Evolutionary conservation across 1,140 invertebrate genomes (phyloP).

Genomic region (Lepidostoma basale): DNA sequence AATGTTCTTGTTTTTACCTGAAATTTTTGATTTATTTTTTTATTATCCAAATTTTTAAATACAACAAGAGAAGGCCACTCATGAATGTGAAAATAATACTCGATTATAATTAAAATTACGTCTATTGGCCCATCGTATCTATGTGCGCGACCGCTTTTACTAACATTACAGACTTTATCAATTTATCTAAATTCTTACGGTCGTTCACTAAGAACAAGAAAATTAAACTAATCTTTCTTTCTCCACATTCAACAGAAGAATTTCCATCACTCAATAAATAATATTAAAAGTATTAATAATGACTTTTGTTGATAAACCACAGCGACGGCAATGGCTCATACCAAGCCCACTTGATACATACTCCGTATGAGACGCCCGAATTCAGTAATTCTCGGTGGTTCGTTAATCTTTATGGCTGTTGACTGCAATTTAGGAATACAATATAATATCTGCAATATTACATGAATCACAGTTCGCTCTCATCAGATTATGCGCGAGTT

Average conservation of each 20-base stretch:
- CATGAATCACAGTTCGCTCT: slow-evolving; percentile 7
- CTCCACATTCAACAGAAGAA: neutral
- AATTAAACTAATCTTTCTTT: neutral
- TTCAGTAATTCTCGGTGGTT: slow-evolving; percentile 29
- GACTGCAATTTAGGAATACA: slow-evolving; percentile 14
- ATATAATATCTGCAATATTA: slow-evolving; percentile 4
- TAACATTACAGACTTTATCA: slow-evolving; percentile 50
- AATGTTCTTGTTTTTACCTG: neutral
- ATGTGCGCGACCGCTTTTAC: slow-evolving; percentile 63
- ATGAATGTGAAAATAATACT: slow-evolving; percentile 46
- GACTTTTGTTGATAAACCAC: slow-evolving; percentile 34
- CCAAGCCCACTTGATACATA: slow-evolving; percentile 22
- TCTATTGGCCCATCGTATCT: slow-evolving; percentile 63
- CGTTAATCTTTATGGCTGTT: slow-evolving; percentile 27
- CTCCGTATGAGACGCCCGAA: slow-evolving; percentile 24
- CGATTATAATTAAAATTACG: slow-evolving; percentile 50
- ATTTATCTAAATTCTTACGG: slow-evolving; percentile 37
- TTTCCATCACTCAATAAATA: slow-evolving; percentile 27
- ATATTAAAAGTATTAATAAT: slow-evolving; percentile 29
- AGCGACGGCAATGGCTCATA: slow-evolving; percentile 1
- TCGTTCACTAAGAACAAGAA: slow-evolving; percentile 25
- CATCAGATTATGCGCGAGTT: slow-evolving; percentile 7
- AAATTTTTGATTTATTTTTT: neutral
- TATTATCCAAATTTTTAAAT: neutral
- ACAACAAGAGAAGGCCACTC: slow-evolving; percentile 36